Evolutionary conservation across 2,888 invertebrate genomes (phyloP).

Genomic region (Archaeoteleia sp.): DNA sequence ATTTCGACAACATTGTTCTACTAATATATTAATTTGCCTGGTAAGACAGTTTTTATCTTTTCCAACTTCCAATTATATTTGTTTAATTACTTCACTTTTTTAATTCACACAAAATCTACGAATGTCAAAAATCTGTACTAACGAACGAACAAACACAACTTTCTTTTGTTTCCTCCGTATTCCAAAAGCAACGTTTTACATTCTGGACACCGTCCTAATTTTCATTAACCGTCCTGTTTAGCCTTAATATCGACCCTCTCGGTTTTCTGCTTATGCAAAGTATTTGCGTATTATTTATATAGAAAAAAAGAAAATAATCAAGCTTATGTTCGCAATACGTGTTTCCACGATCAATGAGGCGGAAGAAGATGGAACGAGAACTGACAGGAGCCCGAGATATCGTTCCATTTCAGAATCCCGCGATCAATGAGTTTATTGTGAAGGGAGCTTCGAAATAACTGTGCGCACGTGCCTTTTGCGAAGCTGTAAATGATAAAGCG

Average conservation of each 20-base stretch:
- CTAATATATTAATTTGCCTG: too few species aligned
- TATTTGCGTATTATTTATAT: conserved; percentile 35
- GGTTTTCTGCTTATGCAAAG: conserved; percentile 28
- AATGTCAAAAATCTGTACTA: too few species aligned
- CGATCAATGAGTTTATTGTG: conserved; percentile 49
- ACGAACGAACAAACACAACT: too few species aligned
- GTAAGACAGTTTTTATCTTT: too few species aligned
- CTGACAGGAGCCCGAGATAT: conserved; percentile 44
- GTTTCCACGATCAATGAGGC: conserved; percentile 39
- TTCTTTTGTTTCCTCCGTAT: too few species aligned
- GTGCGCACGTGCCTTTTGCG: conserved; percentile 27
- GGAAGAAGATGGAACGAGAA: conserved; percentile 36
- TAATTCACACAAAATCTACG: too few species aligned
- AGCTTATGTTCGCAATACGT: conserved; percentile 37
- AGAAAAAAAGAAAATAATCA: conserved; percentile 28
- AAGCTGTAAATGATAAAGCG: neutral
- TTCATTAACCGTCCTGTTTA: conserved; percentile 29
- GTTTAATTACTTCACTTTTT: too few species aligned
- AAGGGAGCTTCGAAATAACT: conserved; percentile 36
- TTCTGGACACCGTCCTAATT: conserved; percentile 27
- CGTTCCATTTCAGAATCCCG: conserved; percentile 46
- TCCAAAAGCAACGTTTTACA: conserved; percentile 6
- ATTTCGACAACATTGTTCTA: too few species aligned
- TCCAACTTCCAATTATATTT: too few species aligned
- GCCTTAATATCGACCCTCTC: conserved; percentile 41